A percentile compares a stretch with the other conserved stretches of the same genome.
These are phyloP conservation scores for Laothoe populi DNA, from an alignment of 2,888 invertebrate species.

Conservation along the genomic window DNA sequence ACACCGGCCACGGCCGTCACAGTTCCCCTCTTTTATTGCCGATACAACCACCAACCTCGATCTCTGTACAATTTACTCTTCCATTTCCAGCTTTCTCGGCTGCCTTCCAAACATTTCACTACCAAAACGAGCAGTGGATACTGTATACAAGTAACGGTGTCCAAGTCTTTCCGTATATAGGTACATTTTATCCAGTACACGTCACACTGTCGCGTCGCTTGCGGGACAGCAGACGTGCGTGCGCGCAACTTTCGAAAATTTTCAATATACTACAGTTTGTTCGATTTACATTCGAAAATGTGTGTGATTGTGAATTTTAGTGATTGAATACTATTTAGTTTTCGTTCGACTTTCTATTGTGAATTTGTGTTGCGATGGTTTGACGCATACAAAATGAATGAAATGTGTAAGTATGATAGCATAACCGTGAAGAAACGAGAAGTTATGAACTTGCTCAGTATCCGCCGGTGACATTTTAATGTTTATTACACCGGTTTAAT, in stretches of 20 bases:
- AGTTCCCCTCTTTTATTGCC: slow-evolving; percentile 44
- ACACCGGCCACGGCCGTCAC: slow-evolving; percentile 27
- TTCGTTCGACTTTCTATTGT: not conserved
- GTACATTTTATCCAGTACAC: slow-evolving; percentile 70
- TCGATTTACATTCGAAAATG: not conserved
- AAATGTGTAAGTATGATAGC: slow-evolving; percentile 73
- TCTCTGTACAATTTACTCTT: not conserved
- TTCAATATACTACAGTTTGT: not conserved
- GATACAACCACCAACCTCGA: slow-evolving; percentile 35
- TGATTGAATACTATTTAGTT: slow-evolving; percentile 42
- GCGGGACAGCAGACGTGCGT: slow-evolving; percentile 76
- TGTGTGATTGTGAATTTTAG: slow-evolving; percentile 35
- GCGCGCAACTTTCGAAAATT: slow-evolving; percentile 42
- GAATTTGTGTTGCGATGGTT: slow-evolving; percentile 45
- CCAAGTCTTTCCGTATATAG: slow-evolving; percentile 54
- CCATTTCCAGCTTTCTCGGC: not conserved
- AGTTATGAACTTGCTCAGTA: not conserved
- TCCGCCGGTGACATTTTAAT: slow-evolving; percentile 7
- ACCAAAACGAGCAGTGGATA: slow-evolving; percentile 62
- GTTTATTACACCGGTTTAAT: slow-evolving; percentile 4
- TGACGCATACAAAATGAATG: slow-evolving; percentile 62
- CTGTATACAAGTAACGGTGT: slow-evolving; percentile 41
- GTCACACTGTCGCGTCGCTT: slow-evolving; percentile 79
- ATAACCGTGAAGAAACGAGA: slow-evolving; percentile 2
- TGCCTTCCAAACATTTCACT: slow-evolving; percentile 16